phyloP scores from a whole-genome alignment of 2,888 invertebrate species.

The Tridacna crocea region DNA sequence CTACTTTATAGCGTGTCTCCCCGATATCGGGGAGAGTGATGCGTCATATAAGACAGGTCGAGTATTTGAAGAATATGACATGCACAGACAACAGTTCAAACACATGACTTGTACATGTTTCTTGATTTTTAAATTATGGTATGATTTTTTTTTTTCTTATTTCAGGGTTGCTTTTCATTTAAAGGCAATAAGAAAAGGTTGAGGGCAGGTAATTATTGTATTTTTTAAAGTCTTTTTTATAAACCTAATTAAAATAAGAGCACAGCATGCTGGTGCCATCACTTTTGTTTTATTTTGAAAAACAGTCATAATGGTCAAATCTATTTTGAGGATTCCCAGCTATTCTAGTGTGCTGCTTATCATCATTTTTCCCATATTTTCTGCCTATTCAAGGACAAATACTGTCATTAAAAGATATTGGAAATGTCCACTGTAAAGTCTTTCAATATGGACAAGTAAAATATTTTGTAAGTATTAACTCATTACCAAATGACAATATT shows the following conservation, averaged over 20 bases:
- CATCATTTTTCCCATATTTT: too few species aligned
- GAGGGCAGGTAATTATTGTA: constrained; percentile 61
- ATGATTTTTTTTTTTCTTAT: constrained; percentile 30
- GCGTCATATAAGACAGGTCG: background rate
- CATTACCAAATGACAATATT: too few species aligned
- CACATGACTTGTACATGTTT: background rate
- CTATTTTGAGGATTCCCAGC: too few species aligned
- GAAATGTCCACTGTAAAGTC: too few species aligned
- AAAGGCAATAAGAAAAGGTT: constrained; percentile 79
- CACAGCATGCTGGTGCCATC: background rate
- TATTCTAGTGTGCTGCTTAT: too few species aligned
- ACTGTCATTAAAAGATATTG: too few species aligned
- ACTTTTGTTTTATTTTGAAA: background rate
- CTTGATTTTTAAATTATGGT: too few species aligned
- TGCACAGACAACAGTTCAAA: too few species aligned
- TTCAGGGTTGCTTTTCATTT: constrained; percentile 80
- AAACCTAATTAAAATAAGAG: background rate
- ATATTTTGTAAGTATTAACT: too few species aligned
- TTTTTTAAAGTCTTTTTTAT: background rate
- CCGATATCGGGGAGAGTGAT: background rate
- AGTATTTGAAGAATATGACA: too few species aligned
- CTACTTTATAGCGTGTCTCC: background rate
- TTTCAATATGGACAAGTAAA: too few species aligned
- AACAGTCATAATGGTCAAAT: background rate
- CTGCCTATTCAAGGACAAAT: too few species aligned